Percentiles rank a stretch among this genome's conserved stretches.
Evolutionary conservation across 2,113 vertebrate species (phyloP).

Genomic region (Amblyopsis rosae): DNA sequence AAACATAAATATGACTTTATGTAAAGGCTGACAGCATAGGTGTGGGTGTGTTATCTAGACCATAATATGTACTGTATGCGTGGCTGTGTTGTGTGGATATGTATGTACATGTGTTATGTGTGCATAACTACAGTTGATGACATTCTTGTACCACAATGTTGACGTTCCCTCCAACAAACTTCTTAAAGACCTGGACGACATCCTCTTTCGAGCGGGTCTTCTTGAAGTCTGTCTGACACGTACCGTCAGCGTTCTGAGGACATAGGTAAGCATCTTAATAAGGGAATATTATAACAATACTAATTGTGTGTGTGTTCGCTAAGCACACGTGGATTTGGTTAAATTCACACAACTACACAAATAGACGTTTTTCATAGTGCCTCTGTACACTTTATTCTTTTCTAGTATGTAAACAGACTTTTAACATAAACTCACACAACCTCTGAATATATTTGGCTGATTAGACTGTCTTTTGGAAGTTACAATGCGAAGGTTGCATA

Average conservation of each 20-base stretch:
- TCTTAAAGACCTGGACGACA: conserved; percentile 85
- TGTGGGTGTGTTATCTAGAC: not conserved
- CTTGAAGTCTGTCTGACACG: conserved; percentile 96
- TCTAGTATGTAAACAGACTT: too few relatives aligned
- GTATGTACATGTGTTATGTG: not conserved
- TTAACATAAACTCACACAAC: too few relatives aligned
- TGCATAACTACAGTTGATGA: not conserved
- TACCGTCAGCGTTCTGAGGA: conserved; percentile 88
- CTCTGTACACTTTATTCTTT: too few relatives aligned
- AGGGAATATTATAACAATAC: not conserved
- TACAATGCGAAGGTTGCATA: too few relatives aligned
- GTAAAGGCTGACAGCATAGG: conserved; percentile 11
- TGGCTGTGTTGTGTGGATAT: not conserved
- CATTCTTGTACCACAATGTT: conserved; percentile 82
- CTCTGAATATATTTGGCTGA: too few relatives aligned
- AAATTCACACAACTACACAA: too few relatives aligned
- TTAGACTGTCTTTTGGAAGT: too few relatives aligned
- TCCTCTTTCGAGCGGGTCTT: conserved; percentile 88
- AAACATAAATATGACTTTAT: conserved; percentile 24
- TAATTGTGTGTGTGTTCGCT: too few relatives aligned
- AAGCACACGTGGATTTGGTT: too few relatives aligned
- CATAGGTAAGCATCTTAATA: not conserved
- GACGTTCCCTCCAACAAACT: conserved; percentile 86
- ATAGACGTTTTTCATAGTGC: too few relatives aligned
- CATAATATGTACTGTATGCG: not conserved